phyloP scores from a whole-genome alignment of 1,140 invertebrate genomes.

The Ericerus pela region DNA sequence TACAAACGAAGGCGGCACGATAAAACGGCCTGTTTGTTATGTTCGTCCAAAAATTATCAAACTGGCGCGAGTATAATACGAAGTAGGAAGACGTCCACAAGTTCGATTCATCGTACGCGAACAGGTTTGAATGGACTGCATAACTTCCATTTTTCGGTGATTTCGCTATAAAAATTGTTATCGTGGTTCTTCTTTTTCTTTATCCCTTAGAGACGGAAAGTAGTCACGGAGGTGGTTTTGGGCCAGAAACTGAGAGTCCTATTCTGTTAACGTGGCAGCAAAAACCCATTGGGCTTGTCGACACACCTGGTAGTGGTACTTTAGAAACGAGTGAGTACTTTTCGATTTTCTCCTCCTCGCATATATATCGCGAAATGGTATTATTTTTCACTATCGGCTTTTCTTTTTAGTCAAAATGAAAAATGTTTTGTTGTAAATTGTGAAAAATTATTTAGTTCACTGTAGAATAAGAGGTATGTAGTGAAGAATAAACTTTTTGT shows the following conservation, averaged over 20 bases:
- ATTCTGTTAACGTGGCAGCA: slow-evolving; percentile 23
- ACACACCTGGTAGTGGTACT: slow-evolving; percentile 9
- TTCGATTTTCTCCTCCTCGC: neutral
- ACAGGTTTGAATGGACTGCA: slow-evolving; percentile 20
- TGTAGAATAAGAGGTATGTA: no score
- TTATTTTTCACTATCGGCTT: no score
- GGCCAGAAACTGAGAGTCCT: slow-evolving; percentile 23
- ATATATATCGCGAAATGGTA: neutral
- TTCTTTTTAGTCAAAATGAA: no score
- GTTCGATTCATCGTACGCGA: slow-evolving; percentile 24
- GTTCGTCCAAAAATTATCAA: slow-evolving; percentile 17
- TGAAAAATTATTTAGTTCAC: no score
- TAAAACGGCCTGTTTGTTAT: slow-evolving; percentile 20
- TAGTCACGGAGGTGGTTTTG: slow-evolving; percentile 24
- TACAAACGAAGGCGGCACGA: slow-evolving; percentile 19
- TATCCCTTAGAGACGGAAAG: slow-evolving; percentile 26
- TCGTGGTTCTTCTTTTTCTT: neutral
- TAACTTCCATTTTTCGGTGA: neutral
- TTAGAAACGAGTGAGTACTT: slow-evolving; percentile 1
- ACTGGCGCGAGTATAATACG: slow-evolving; percentile 4
- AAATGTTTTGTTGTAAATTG: no score
- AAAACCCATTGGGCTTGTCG: slow-evolving; percentile 17
- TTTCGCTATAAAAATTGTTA: neutral
- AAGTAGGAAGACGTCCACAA: slow-evolving; percentile 24
- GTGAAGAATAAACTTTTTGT: no score